Percentiles rank a stretch among this genome's conserved stretches.
Evolutionary conservation across 2,797 vertebrate species (phyloP).

Genomic region (Mus caroli): DNA sequence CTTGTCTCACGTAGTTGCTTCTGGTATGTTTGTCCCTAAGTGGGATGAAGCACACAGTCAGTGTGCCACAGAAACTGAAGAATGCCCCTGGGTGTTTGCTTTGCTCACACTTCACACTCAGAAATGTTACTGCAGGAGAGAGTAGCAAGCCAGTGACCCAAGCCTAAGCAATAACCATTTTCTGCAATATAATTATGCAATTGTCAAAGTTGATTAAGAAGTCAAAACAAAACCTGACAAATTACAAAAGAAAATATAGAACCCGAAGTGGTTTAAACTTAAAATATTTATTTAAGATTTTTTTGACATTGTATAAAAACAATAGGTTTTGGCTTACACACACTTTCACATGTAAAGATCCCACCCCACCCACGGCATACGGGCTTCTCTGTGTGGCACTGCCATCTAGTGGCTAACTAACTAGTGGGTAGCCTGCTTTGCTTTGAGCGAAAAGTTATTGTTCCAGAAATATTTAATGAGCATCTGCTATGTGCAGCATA

Average conservation of each 20-base stretch:
- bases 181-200: slow-evolving; percentile 34
- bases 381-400: slow-evolving; percentile 82
- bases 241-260: slow-evolving; percentile 25
- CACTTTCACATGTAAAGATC: background rate
- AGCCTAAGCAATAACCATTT: background rate
- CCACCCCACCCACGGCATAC: background rate
- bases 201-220: slow-evolving; percentile 70
- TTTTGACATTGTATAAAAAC: slow-evolving; percentile 34
- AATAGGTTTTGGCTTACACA: slow-evolving; percentile 57
- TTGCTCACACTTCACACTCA: background rate
- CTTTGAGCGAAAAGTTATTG: background rate
- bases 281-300: slow-evolving; percentile 67
- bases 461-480: slow-evolving; percentile 51
- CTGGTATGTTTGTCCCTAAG: background rate
- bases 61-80: background rate
- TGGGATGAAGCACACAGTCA: background rate
- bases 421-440: background rate
- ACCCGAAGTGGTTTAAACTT: slow-evolving; percentile 59
- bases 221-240: slow-evolving; percentile 15
- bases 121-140: background rate
- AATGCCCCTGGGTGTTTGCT: background rate
- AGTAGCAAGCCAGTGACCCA: slow-evolving; percentile 31
- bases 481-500: slow-evolving; percentile 27
- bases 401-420: slow-evolving; percentile 87
- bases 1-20: no score